phyloP scores from a whole-genome alignment of 2,888 invertebrate species.

The Clivina fossor region DNA sequence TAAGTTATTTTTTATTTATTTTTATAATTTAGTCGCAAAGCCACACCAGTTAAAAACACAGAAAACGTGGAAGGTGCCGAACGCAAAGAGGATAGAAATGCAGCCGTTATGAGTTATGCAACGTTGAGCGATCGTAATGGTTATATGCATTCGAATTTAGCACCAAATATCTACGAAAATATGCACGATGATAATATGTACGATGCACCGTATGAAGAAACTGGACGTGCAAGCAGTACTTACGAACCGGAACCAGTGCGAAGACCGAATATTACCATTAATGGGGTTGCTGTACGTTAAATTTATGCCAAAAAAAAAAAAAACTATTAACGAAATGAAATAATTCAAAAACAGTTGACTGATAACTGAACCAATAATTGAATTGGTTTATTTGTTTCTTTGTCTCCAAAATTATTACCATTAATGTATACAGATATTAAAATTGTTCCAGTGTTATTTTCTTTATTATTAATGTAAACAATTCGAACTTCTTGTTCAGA shows the following conservation, averaged over 20 bases:
- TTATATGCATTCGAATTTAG: conserved; percentile 45
- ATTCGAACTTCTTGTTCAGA: no score
- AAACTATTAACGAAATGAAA: no score
- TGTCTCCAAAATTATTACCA: no score
- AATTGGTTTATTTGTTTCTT: no score
- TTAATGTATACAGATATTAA: no score
- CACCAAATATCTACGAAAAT: conserved; percentile 62
- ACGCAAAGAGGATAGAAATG: conserved; percentile 81
- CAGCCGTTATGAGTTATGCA: conserved; percentile 87
- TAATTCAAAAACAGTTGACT: no score
- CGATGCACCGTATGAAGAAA: conserved; percentile 74
- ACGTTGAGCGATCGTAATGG: conserved; percentile 72
- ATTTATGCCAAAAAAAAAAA: conserved; percentile 15
- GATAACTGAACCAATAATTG: no score
- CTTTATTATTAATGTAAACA: no score
- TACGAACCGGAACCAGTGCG: conserved; percentile 69
- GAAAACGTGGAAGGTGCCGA: conserved; percentile 87
- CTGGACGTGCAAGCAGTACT: conserved; percentile 59
- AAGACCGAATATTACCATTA: conserved; percentile 74
- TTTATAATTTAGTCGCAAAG: conserved; percentile 69
- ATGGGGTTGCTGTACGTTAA: conserved; percentile 84
- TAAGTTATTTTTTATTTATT: conserved; percentile 19
- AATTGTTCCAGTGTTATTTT: no score
- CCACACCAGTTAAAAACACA: conserved; percentile 83
- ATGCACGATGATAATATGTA: conserved; percentile 71